Conservation (phyloP, 2,888 invertebrate genomes). For the Drosophila gaucha region DNA sequence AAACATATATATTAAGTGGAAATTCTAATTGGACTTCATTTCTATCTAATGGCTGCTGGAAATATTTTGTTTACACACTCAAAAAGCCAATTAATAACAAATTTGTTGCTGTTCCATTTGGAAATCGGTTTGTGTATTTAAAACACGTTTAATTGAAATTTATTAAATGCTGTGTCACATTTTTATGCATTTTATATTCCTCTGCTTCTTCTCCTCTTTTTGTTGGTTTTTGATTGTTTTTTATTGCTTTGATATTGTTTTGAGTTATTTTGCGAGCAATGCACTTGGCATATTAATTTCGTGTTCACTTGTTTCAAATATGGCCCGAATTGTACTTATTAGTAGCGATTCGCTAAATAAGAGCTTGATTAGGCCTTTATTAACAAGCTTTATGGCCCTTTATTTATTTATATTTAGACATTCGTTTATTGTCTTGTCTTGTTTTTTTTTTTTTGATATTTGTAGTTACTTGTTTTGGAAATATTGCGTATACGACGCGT, state of each 20-base stretch:
- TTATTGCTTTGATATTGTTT: constrained; percentile 50
- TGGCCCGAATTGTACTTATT: constrained; percentile 27
- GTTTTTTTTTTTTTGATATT: neutral
- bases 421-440: neutral
- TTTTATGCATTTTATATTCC: constrained; percentile 55
- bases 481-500: constrained; percentile 17
- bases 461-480: constrained; percentile 25
- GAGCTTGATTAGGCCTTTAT: constrained; percentile 23
- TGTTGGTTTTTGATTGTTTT: constrained; percentile 14
- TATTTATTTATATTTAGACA: constrained; percentile 7
- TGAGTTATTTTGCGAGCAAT: constrained; percentile 49
- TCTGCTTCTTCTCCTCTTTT: constrained; percentile 12
- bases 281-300: constrained; percentile 36
- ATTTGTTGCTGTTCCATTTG: constrained; percentile 4
- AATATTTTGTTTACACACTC: constrained; percentile 32
- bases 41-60: constrained; percentile 12
- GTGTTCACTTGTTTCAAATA: constrained; percentile 30
- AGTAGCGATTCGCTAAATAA: constrained; percentile 39
- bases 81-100: constrained; percentile 51
- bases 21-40: constrained; percentile 11
- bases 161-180: constrained; percentile 67
- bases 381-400: constrained; percentile 25
- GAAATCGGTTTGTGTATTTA: constrained; percentile 59
- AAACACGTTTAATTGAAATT: constrained; percentile 79
- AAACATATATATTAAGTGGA: neutral